phyloP scores from a whole-genome alignment of 2,888 invertebrate species.

The Autographa pulchrina region DNA sequence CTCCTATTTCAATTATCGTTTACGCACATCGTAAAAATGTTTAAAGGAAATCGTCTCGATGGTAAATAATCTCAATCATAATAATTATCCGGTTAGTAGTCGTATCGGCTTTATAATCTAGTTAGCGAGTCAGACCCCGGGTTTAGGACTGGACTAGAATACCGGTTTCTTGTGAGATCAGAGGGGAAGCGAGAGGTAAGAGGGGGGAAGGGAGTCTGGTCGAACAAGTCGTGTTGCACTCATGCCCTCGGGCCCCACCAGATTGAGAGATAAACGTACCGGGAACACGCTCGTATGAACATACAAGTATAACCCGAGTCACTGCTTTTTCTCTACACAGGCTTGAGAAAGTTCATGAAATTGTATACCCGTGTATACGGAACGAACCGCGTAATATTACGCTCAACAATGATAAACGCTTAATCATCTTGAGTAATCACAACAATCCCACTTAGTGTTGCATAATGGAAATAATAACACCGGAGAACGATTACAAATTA shows the following conservation, averaged over 20 bases:
- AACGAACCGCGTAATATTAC: slow-evolving; percentile 50
- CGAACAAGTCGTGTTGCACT: slow-evolving; percentile 75
- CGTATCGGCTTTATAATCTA: slow-evolving; percentile 76
- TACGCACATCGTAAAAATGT: slow-evolving; percentile 4
- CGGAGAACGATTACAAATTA: slow-evolving; percentile 53
- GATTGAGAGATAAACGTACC: slow-evolving; percentile 80
- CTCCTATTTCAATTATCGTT: slow-evolving; percentile 10
- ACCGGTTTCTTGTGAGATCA: slow-evolving; percentile 69
- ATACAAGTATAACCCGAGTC: slow-evolving; percentile 47
- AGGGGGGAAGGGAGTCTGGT: slow-evolving; percentile 58
- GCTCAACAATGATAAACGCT: slow-evolving; percentile 61
- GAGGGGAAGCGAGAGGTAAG: slow-evolving; percentile 36
- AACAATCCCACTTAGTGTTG: slow-evolving; percentile 53
- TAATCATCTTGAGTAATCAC: slow-evolving; percentile 61
- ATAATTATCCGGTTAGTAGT: slow-evolving; percentile 59
- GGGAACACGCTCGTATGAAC: slow-evolving; percentile 67
- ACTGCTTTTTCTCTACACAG: slow-evolving; percentile 36
- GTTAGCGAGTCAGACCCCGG: slow-evolving; percentile 67
- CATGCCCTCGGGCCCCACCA: slow-evolving; percentile 70
- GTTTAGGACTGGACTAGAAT: slow-evolving; percentile 71
- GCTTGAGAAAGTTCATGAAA: slow-evolving; percentile 72
- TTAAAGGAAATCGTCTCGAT: slow-evolving; percentile 1
- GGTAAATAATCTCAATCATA: slow-evolving; percentile 40
- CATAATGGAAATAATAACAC: slow-evolving; percentile 49
- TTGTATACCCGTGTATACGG: slow-evolving; percentile 59